Base-by-base conservation (phyloP, 2,113 vertebrate genomes). In the Apus apus region DNA sequence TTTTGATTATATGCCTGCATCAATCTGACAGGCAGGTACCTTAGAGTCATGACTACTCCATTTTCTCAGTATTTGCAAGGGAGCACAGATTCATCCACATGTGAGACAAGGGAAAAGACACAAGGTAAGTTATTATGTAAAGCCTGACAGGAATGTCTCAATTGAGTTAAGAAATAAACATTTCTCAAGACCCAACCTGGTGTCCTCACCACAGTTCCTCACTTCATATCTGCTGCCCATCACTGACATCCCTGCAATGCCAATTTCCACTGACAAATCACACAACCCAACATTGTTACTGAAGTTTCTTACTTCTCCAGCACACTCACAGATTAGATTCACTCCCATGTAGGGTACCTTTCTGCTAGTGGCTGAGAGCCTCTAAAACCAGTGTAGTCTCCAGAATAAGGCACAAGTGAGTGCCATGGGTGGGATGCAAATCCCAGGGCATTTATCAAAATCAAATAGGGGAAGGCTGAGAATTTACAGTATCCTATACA, bases 121-220 rank as follows among this genome's bases (percentile, higher is more conserved):
- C 27, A 30, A 40, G 13, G 7, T 7, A 40, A 50, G 17, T 65
- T 57, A 9, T 57, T 25, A 8, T 21, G 22, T 29, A 68, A 88
- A 94, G 82, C 16, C 17, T 85, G 53, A 34, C 5, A n/a, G 50
- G 29, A 36, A 76, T 38, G 4, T 27, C 71, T 72, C 29, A 56
- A n/a, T 7, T 79, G 34, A 50, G 11, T 23, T 85, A 9, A 71
- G 32, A 90, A 90, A 60, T 3, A 73, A 72, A 64, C 11, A 27
- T 51, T 87, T 87, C 68, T 64, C 22, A 23, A 38, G 34, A 29
- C 22, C 9, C 62, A 80, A 0, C 6, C 21, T 0, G 0, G 3
- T 43, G 11, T 53, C 26, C 75, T 73, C 46, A 48, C 22, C 13
- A 11, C 22, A 58, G 0, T 72, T 79, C 14, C 36, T 48, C 38